Evolutionary conservation across 2,797 vertebrate species (phyloP).

Genomic region (Poecilia wingei): DNA sequence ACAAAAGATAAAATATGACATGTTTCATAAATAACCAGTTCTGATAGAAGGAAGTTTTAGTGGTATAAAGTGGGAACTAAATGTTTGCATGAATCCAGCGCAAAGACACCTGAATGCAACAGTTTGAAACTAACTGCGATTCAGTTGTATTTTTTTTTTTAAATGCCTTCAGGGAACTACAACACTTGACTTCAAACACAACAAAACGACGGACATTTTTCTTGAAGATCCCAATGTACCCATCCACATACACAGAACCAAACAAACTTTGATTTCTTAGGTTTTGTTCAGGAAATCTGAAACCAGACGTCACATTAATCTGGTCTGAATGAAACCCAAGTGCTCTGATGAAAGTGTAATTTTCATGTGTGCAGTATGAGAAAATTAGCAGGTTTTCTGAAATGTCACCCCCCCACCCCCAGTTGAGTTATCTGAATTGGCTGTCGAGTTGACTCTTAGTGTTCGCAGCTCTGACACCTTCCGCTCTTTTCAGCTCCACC

Average conservation of each 20-base stretch:
- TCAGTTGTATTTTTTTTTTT: neutral
- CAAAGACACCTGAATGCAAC: neutral
- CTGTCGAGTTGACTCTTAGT: conserved; percentile 50
- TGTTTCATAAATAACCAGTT: conserved; percentile 30
- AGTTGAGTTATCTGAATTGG: conserved; percentile 51
- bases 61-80: conserved; percentile 8
- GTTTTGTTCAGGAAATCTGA: conserved; percentile 2
- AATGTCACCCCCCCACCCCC: conserved; percentile 52
- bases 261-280: neutral
- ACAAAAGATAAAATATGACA: conserved; percentile 45
- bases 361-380: conserved; percentile 8
- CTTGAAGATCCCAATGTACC: neutral
- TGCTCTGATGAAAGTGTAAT: conserved; percentile 15
- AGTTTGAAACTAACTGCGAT: conserved; percentile 6
- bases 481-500: conserved; percentile 10
- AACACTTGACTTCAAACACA: neutral
- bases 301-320: neutral
- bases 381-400: conserved; percentile 56
- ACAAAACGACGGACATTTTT: neutral
- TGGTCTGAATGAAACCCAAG: neutral
- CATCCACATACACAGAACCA: neutral
- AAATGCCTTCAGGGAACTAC: neutral
- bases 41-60: conserved; percentile 26
- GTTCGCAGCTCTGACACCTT: conserved; percentile 53
- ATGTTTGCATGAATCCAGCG: neutral